Conservation (phyloP, 2,797 vertebrate species). For the Pipistrellus kuhlii region DNA sequence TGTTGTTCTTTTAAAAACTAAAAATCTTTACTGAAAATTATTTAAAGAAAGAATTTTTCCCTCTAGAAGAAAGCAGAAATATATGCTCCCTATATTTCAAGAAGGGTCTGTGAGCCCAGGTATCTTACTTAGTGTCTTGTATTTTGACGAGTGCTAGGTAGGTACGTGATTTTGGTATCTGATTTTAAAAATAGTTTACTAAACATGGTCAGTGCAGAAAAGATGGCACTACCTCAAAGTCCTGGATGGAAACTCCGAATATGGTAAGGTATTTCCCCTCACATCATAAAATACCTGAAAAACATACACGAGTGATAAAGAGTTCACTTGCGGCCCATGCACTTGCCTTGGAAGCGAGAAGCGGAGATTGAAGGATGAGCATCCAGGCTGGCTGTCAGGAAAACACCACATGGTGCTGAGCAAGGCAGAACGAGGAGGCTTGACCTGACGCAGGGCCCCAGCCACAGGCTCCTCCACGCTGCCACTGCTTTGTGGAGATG, state of each 20-base stretch:
- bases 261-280: neutral
- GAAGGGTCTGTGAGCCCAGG: neutral
- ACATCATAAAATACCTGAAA: conserved; percentile 47
- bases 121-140: conserved; percentile 1
- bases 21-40: neutral
- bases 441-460: neutral
- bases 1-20: neutral
- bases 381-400: neutral
- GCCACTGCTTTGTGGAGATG: neutral
- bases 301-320: neutral
- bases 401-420: neutral
- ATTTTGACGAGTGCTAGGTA: neutral
- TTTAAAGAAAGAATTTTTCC: neutral
- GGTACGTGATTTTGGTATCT: neutral
- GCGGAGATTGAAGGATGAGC: neutral
- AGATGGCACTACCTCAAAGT: neutral
- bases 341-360: neutral
- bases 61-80: neutral
- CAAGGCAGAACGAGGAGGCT: neutral
- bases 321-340: conserved; percentile 21
- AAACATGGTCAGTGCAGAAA: neutral
- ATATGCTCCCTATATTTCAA: neutral
- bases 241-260: neutral
- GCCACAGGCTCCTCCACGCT: neutral
- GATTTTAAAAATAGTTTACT: neutral